Conservation (phyloP, 1,140 invertebrate species). For the Linepithema humile region DNA sequence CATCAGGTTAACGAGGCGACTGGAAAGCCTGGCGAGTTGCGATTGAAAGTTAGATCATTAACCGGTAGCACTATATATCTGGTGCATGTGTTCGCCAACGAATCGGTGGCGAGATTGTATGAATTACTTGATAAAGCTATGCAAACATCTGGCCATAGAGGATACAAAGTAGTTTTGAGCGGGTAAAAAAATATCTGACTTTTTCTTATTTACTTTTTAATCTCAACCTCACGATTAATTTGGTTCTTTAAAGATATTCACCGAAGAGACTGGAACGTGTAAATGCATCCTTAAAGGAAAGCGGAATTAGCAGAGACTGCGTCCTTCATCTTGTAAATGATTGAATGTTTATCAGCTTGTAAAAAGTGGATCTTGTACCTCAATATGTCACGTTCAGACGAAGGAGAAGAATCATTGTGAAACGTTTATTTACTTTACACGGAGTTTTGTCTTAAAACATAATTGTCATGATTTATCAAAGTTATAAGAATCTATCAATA, state of each 20-base stretch:
- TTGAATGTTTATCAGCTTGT: slow-evolving; percentile 47
- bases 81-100: slow-evolving; percentile 75
- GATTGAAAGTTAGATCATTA: slow-evolving; percentile 79
- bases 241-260: slow-evolving; percentile 69
- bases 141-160: slow-evolving; percentile 61
- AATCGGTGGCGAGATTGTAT: slow-evolving; percentile 76
- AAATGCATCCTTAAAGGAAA: slow-evolving; percentile 70
- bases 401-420: too few species aligned
- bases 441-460: too few species aligned
- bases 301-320: slow-evolving; percentile 77
- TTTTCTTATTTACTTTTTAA: slow-evolving; percentile 7
- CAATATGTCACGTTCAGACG: background rate
- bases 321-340: slow-evolving; percentile 79
- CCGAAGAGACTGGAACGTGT: slow-evolving; percentile 72
- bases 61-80: slow-evolving; percentile 79
- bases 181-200: slow-evolving; percentile 70
- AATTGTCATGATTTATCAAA: too few species aligned
- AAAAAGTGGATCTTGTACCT: background rate
- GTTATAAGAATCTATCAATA: too few species aligned
- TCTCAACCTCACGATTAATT: background rate
- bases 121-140: slow-evolving; percentile 76
- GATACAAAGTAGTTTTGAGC: slow-evolving; percentile 78
- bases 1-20: slow-evolving; percentile 77
- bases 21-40: slow-evolving; percentile 72
- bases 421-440: too few species aligned